Base-by-base conservation (phyloP, 2,797 vertebrate species). In the Hoplostethus atlanticus region DNA sequence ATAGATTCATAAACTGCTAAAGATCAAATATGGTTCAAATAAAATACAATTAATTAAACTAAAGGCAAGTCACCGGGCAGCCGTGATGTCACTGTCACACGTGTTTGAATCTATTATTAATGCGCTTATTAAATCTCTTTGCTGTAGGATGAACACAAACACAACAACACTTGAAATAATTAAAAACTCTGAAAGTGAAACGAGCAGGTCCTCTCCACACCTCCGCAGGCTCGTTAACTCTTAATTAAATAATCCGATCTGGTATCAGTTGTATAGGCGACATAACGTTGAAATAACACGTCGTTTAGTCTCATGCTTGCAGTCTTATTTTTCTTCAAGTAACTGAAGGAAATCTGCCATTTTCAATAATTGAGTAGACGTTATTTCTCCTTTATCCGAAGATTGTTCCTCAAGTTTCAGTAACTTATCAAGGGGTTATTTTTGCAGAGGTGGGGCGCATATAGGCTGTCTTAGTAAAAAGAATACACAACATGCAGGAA, bases 71-170 rank as follows among this genome's bases (percentile, higher is more conserved):
- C 71, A 47, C 55, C 71, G 17, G 46, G 13, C 70, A 63, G 40
- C 40, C n/a, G 5, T 15, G 15, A 65, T 16, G 36, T 17, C 10
- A 54, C 30, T 25, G 38, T 67, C 72, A 4, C 31, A 17, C 12
- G 95, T 93, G 96, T 94, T 95, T 94, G 95, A 97, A 97, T 97
- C 96, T 96, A 96, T 96, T 96, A 96, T 94, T 94, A 94, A 92
- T 84, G 58, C 87, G 71, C 84, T 87, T 90, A 87, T 95, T 95
- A 95, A 94, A 94, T 93, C 87, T 91, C 68, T 42, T 71, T 79
- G 84, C 68, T 74, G 67, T 87, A 95, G 95, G 96, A 94, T 94
- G 94, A 91, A 90, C 93, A 72, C 71, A 92, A 95, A 94, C 94
- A 92, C 93, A 94, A 92, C 94, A 94, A 94, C 91, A 92, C 91